Percentiles rank a stretch among this genome's conserved stretches.
These are phyloP conservation scores for Aleiodes alternator DNA, from an alignment of 2,888 invertebrate species.

Conservation along the genomic window DNA sequence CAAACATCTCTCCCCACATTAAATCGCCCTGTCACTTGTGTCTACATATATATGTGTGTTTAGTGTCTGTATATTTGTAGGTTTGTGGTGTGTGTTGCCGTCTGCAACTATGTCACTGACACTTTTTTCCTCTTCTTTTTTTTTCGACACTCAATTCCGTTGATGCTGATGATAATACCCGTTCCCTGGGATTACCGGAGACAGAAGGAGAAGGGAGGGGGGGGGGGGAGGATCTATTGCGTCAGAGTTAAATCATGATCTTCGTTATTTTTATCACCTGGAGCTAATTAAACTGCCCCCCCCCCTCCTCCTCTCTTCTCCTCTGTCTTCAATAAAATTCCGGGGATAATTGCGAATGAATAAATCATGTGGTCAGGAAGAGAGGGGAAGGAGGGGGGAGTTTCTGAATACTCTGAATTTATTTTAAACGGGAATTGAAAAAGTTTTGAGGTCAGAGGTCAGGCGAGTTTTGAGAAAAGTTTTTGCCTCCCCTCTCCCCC, in stretches of 20 bases:
- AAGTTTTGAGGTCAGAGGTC: no score
- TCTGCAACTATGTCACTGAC: conserved; percentile 19
- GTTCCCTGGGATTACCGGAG: neutral
- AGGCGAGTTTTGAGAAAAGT: no score
- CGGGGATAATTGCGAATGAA: no score
- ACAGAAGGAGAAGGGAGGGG: no score
- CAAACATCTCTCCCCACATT: neutral
- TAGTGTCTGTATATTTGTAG: no score
- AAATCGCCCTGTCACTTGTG: neutral
- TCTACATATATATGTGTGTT: neutral
- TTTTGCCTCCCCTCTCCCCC: no score
- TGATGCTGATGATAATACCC: neutral
- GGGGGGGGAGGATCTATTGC: neutral
- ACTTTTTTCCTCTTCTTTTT: neutral
- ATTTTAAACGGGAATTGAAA: no score
- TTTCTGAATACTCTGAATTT: no score
- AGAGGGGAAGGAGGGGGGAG: no score
- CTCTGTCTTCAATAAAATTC: neutral
- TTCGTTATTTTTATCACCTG: neutral
- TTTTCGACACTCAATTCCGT: conserved; percentile 2
- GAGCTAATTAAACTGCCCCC: neutral
- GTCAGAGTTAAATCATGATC: neutral
- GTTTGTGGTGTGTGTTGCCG: neutral
- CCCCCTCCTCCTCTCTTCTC: no score
- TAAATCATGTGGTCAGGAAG: no score